Base-by-base conservation (phyloP, 2,797 vertebrate genomes). In the Sebastiscus tertius region DNA sequence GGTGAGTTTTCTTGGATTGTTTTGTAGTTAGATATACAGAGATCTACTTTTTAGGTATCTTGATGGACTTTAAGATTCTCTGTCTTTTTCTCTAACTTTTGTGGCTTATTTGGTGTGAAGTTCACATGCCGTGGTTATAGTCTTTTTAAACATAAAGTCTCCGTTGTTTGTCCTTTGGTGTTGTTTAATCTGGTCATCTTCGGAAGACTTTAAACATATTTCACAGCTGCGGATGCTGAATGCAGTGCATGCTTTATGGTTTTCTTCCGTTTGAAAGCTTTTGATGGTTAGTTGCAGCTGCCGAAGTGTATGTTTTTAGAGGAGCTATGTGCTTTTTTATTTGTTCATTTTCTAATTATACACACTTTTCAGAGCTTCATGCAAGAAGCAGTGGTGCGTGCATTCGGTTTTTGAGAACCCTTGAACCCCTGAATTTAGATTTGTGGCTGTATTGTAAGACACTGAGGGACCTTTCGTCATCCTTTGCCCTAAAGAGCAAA, bases 1-100 rank as follows among this genome's bases (percentile, higher is more conserved):
- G 96, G 96, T 96, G 86, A 94, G 95, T 77, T 68, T 54, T 39
- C 27, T 27, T 3, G 6, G 6, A 2, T 14, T 73, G 69, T 60
- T 10, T 11, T 61, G 1, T 10, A 33, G 14, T 64, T 46, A 0
- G 8, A 59, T n/a, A 6, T 9, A 0, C 20, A 67, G 16, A 52
- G 2, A 33, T 60, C 34, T 5, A 22, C 9, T 75, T 27, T 52
- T 26, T 13, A 55, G 14, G 1, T 6, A 8, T 69, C 10, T 59
- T 34, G 1, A 14, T 22, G 6, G 22, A 68, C 61, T 59, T 10
- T 14, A 2, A 16, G 10, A 24, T 49, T 76, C 27, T 49, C 22
- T 67, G 52, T 46, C 27, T 75, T 10, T 39, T 39, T 39, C 36
- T 39, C 36, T 39, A 73, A 73, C 31, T 58, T 72, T 49, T 22